Evolutionary conservation across 2,113 vertebrate species (phyloP).

Genomic region (Nothocercus julius): DNA sequence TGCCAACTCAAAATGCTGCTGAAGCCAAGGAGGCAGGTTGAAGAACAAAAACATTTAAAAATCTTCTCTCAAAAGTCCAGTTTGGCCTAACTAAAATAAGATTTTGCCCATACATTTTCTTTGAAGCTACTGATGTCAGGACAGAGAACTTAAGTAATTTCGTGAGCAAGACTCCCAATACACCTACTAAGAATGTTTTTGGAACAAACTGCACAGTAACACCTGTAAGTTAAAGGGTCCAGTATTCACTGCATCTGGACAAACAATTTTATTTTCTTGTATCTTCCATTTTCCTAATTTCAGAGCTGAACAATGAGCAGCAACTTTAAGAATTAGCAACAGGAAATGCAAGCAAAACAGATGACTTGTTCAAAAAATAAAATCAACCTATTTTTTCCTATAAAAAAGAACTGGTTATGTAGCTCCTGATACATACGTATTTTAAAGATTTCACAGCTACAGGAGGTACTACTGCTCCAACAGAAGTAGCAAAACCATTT

Average conservation of each 20-base stretch:
- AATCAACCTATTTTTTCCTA: neutral
- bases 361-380: neutral
- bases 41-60: neutral
- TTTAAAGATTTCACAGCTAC: neutral
- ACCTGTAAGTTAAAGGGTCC: neutral
- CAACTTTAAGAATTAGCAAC: neutral
- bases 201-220: neutral
- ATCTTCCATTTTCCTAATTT: neutral
- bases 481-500: neutral
- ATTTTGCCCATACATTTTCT: neutral
- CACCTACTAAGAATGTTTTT: neutral
- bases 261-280: neutral
- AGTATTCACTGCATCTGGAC: neutral
- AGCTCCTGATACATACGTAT: neutral
- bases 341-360: neutral
- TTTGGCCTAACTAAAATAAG: neutral
- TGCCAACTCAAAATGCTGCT: rapidly evolving
- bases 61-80: neutral
- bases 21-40: rapidly evolving
- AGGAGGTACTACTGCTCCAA: neutral
- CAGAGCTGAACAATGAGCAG: neutral
- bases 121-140: neutral
- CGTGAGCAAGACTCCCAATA: neutral
- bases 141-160: neutral
- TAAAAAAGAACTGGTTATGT: no score